Conservation (phyloP, 2,888 invertebrate species). For the Ectobius pallidus region DNA sequence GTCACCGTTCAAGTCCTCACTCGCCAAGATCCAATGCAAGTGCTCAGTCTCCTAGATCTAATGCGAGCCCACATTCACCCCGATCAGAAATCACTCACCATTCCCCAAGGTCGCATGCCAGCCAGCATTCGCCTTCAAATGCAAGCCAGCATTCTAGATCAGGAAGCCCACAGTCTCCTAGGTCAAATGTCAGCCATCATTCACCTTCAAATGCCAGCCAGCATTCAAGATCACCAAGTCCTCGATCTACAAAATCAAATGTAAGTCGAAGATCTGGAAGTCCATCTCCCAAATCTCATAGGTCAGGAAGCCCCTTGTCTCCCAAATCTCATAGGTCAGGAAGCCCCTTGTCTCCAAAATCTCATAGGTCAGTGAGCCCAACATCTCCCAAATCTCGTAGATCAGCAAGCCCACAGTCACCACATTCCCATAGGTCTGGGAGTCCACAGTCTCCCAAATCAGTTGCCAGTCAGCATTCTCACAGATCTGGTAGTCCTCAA, state of each 20-base stretch:
- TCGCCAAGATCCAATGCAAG: slow-evolving; percentile 33
- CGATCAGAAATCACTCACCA: slow-evolving; percentile 6
- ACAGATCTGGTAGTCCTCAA: background rate
- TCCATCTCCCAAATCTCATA: background rate
- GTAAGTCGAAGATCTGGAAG: too few relatives aligned
- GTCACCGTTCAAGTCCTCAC: slow-evolving; percentile 28
- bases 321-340: slow-evolving; percentile 33
- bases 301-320: background rate
- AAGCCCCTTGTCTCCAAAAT: slow-evolving; percentile 11
- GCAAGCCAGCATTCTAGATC: slow-evolving; percentile 26
- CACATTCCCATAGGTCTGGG: slow-evolving; percentile 21
- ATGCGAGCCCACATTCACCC: slow-evolving; percentile 23
- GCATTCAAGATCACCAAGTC: background rate
- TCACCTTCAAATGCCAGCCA: slow-evolving; percentile 13
- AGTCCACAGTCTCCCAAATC: slow-evolving; percentile 27
- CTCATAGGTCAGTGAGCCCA: too few relatives aligned
- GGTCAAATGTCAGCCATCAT: background rate
- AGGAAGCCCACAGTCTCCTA: background rate
- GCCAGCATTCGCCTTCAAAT: slow-evolving; percentile 6
- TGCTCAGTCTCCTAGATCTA: slow-evolving; percentile 28
- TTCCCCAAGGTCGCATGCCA: background rate
- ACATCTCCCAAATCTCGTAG: slow-evolving; percentile 1
- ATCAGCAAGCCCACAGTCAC: slow-evolving; percentile 5
- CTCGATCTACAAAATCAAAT: slow-evolving; percentile 2
- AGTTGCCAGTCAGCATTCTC: background rate